These are phyloP conservation scores for Busseola fusca DNA, from an alignment of 2,888 invertebrate species.

Conservation along the genomic window DNA sequence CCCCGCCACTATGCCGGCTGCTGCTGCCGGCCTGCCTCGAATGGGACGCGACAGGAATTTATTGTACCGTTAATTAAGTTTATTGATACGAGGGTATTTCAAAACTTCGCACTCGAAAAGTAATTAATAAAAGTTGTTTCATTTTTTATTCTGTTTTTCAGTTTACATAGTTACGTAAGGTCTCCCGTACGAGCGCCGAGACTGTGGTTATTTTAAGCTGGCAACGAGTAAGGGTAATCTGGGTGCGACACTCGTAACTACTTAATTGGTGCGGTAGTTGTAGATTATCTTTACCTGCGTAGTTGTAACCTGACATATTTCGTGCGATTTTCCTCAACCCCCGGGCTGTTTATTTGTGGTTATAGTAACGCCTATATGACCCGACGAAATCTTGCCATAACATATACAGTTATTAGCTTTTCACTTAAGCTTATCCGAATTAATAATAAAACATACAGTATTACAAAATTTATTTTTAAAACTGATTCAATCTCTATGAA, in stretches of 20 bases:
- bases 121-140: conserved; percentile 51
- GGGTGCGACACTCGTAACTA: conserved; percentile 45
- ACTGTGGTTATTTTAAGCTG: conserved; percentile 37
- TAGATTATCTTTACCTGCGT: conserved; percentile 43
- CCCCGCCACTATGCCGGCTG: conserved; percentile 54
- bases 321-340: conserved; percentile 20
- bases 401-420: conserved; percentile 1
- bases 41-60: conserved; percentile 61
- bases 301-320: conserved; percentile 31
- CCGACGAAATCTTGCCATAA: not conserved
- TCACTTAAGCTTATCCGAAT: not conserved
- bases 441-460: not conserved
- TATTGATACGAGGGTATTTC: conserved; percentile 57
- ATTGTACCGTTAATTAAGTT: conserved; percentile 65
- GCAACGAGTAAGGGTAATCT: conserved; percentile 34
- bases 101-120: conserved; percentile 46
- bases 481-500: not conserved
- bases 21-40: conserved; percentile 46
- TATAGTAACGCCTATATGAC: conserved; percentile 18
- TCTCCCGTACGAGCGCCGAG: not conserved
- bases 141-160: conserved; percentile 21
- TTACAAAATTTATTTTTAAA: not conserved
- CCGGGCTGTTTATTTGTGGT: conserved; percentile 4
- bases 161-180: conserved; percentile 38
- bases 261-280: conserved; percentile 49